Percentiles rank a stretch among this genome's conserved stretches.
Conservation (phyloP, 2,888 invertebrate genomes). For the Rotaria macrura region DNA sequence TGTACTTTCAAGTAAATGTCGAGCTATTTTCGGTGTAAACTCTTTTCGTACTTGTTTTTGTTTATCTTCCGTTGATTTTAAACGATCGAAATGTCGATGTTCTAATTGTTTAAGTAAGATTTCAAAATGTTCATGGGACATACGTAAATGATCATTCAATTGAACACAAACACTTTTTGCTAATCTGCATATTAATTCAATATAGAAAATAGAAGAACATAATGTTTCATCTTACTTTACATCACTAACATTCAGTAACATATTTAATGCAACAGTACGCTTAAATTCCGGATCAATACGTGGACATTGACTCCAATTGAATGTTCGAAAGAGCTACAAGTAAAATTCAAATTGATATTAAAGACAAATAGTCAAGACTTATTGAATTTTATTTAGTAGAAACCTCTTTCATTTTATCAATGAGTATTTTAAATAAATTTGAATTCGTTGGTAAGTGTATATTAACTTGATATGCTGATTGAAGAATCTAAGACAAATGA, state of each 20-base stretch:
- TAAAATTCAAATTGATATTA: background rate
- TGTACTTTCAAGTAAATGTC: constrained; percentile 69
- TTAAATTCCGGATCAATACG: constrained; percentile 58
- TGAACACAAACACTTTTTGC: constrained; percentile 63
- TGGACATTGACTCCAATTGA: constrained; percentile 57
- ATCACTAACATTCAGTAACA: constrained; percentile 63
- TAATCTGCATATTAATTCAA: constrained; percentile 52
- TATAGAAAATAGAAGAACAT: background rate
- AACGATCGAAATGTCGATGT: constrained; percentile 60
- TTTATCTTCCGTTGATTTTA: constrained; percentile 70
- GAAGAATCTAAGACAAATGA: constrained; percentile 53
- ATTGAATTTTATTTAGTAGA: no score
- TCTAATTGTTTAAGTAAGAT: constrained; percentile 62
- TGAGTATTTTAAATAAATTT: constrained; percentile 58
- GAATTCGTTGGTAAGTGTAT: constrained; percentile 59
- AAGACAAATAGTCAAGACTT: background rate
- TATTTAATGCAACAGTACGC: constrained; percentile 60
- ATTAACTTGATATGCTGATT: constrained; percentile 64
- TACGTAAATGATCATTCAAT: constrained; percentile 65
- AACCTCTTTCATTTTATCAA: constrained; percentile 60
- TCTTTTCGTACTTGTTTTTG: constrained; percentile 57
- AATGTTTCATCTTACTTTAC: constrained; percentile 39
- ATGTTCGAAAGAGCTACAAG: constrained; percentile 55
- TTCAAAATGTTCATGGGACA: constrained; percentile 68
- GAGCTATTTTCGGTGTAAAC: constrained; percentile 68